Evolutionary conservation across 2,113 vertebrate species (phyloP), one percentile per base, ranked within the genome.

Genomic region (Pseudorectes ferrugineus): DNA sequence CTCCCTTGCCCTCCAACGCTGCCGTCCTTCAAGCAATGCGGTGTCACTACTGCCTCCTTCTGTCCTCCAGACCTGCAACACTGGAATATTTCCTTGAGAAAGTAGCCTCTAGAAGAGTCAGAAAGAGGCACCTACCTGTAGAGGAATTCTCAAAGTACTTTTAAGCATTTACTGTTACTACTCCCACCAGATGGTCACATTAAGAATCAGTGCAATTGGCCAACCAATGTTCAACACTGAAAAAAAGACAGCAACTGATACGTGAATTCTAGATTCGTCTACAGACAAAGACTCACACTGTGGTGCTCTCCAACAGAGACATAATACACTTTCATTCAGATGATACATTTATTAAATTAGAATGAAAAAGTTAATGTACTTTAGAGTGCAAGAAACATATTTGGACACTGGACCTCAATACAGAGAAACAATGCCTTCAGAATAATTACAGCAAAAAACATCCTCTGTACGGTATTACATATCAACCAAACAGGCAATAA

Each of bases 281-380:
- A 9, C 0, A 48, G 31, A 75, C 20, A 46, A 58, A 51, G 36
- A 63, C 36, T 66, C 29, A 49, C 52, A 31, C 0, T 52, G 63
- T 28, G 22, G 65, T 65, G 62, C n/a, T 63, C 57, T 88, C 85
- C 91, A 92, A 93, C 43, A 88, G 45, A 96, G 51, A 96, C 79
- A 1, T 51, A 49, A 77, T 70, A 92, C 92, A 58, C 55, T 94
- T 95, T 93, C 63, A 89, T 92, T 96, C 74, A 84, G 71, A 94
- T 77, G 92, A 97, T 73, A 93, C 92, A 91, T 97, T 97, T 98
- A 97, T 98, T 98, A 97, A 98, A 96, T 98, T 97, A 98, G 96
- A 95, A 97, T 95, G 84, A 93, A 96, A 97, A 97, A 77, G 63
- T 94, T 95, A 85, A 96, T 93, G 82, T 96, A 97, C 46, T 95